Base-by-base conservation (phyloP, 2,113 vertebrate species). In the Grallaria varia region DNA sequence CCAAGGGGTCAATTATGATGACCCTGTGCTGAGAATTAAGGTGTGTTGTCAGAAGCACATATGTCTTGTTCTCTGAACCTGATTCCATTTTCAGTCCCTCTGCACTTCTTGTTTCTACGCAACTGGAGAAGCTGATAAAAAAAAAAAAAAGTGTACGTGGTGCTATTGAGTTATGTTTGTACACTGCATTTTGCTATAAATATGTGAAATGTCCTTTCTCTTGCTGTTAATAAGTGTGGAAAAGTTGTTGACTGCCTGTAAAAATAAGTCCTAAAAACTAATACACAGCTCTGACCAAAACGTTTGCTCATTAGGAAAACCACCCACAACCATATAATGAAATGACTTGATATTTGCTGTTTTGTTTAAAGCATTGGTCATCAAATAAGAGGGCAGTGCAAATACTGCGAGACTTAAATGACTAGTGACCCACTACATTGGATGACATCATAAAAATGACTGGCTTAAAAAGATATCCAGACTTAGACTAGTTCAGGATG, bases 221-320 rank as follows among this genome's bases (percentile, higher is more conserved):
- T 68, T 93, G 31, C 66, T 68, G n/a, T 68, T 2, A 2, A 1
- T 66, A 64, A 76, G 31, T 31, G 49, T 18, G 44, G 56, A 89
- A 87, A 79, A 50, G 31, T 71, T 39, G 14, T 60, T 86, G 55
- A n/a, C 52, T 89, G 28, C 56, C 63, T 55, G 20, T 37, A 37
- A 84, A 88, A 92, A 81, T 90, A n/a, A 67, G 14, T 76, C 20
- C 49, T 84, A 50, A 93, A 93, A 90, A 67, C 50, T 94, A 55
- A 42, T 73, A 37, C 0, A 0, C 1, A 0, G 31, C 39, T 82
- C 72, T 33, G 28, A 60, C 69, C 64, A 68, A 77, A 88, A 27
- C 21, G 18, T n/a, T 87, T 56, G 42, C 59, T 85, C 49, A 30
- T 92, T 95, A 55, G 39, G 60, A 62, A 63, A 22, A 12, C 21